These are phyloP conservation scores for Cephus sareptanus DNA, from an alignment of 2,888 invertebrate genomes.

Conservation along the genomic window DNA sequence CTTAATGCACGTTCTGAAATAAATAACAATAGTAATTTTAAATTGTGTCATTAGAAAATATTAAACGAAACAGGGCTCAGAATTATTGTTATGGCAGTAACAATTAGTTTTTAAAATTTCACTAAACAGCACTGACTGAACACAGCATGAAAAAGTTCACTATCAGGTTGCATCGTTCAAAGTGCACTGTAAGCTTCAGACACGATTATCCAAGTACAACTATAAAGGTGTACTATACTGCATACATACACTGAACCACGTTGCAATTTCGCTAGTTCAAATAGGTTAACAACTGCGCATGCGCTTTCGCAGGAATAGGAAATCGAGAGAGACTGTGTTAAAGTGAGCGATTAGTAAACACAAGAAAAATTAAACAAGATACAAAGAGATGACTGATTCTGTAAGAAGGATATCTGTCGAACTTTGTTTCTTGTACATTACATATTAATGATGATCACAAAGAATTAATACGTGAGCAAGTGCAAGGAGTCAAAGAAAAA, in stretches of 20 bases:
- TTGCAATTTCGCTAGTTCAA: too few species aligned
- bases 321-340: neutral
- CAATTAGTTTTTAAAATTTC: neutral
- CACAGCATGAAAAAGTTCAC: neutral
- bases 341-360: neutral
- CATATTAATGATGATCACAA: neutral
- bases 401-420: too few species aligned
- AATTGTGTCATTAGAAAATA: slow-evolving; percentile 6
- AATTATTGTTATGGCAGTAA: neutral
- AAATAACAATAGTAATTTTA: slow-evolving; percentile 30
- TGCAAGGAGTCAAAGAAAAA: neutral
- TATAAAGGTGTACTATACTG: too few species aligned
- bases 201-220: neutral
- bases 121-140: neutral
- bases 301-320: neutral
- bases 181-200: neutral
- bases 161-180: neutral
- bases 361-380: neutral
- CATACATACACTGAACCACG: too few species aligned
- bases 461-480: neutral
- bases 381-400: too few species aligned
- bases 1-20: slow-evolving; percentile 75
- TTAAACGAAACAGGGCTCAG: neutral
- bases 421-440: neutral
- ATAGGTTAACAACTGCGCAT: neutral